Conservation (phyloP, 2,888 invertebrate species). For the Leucoptera coffeella region DNA sequence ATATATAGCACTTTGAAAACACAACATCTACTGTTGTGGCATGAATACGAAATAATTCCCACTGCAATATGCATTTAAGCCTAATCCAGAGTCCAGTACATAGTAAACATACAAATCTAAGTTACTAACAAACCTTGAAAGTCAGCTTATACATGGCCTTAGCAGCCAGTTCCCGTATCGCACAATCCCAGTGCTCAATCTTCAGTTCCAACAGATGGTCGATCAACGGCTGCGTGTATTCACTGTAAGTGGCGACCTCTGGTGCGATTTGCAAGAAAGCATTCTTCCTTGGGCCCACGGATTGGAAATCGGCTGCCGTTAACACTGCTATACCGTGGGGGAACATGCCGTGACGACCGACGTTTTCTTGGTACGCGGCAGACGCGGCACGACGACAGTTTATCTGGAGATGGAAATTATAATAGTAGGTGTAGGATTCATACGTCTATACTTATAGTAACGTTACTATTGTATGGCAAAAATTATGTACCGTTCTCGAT, state of each 20-base stretch:
- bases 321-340: constrained; percentile 97
- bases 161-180: constrained; percentile 77
- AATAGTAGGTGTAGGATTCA: too few species aligned
- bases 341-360: constrained; percentile 95
- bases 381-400: constrained; percentile 95
- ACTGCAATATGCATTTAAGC: too few species aligned
- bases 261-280: constrained; percentile 65
- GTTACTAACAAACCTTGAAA: constrained; percentile 31
- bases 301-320: constrained; percentile 90
- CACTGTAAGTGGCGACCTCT: constrained; percentile 56
- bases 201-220: constrained; percentile 48
- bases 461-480: too few species aligned
- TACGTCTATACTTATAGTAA: too few species aligned
- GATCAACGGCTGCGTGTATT: constrained; percentile 75
- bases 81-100: too few species aligned
- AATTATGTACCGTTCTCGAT: too few species aligned
- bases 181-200: constrained; percentile 86
- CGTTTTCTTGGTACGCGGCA: constrained; percentile 97
- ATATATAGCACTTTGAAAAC: too few species aligned
- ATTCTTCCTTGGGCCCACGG: constrained; percentile 80
- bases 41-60: too few species aligned
- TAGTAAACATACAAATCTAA: too few species aligned
- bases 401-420: constrained; percentile 56
- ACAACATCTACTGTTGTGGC: too few species aligned
- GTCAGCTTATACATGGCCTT: constrained; percentile 62